These are phyloP conservation scores for Spodoptera exigua DNA, from an alignment of 2,888 invertebrate species.

Conservation along the genomic window DNA sequence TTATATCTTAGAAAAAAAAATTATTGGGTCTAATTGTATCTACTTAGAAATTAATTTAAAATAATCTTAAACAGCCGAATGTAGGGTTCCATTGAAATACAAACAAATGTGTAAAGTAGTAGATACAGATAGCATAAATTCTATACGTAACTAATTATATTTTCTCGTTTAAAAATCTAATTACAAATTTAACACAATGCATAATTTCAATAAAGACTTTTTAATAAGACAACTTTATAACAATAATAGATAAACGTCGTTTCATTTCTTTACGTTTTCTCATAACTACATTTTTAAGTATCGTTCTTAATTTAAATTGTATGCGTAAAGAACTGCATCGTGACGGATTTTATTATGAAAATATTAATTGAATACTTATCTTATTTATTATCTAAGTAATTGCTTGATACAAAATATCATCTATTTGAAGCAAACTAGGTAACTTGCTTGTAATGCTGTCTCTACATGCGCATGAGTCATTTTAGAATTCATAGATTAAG, in stretches of 20 bases:
- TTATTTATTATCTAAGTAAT: slow-evolving; percentile 60
- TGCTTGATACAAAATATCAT: slow-evolving; percentile 59
- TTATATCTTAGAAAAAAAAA: slow-evolving; percentile 27
- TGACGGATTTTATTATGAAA: slow-evolving; percentile 52
- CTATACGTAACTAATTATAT: slow-evolving; percentile 32
- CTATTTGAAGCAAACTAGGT: slow-evolving; percentile 40
- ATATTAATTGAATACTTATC: slow-evolving; percentile 54
- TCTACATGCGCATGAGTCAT: background rate
- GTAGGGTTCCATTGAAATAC: slow-evolving; percentile 13
- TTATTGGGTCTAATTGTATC: slow-evolving; percentile 13
- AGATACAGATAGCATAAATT: slow-evolving; percentile 43
- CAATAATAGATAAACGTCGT: background rate
- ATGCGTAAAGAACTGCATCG: slow-evolving; percentile 20
- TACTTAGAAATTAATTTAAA: slow-evolving; percentile 8
- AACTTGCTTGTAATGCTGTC: background rate
- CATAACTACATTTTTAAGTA: slow-evolving; percentile 15
- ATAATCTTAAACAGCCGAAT: slow-evolving; percentile 16
- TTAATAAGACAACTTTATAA: slow-evolving; percentile 4
- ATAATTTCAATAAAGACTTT: slow-evolving; percentile 15
- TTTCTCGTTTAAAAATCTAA: background rate
- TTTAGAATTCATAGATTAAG: background rate
- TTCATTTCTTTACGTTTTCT: slow-evolving; percentile 19
- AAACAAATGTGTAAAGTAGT: slow-evolving; percentile 36
- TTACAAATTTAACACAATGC: slow-evolving; percentile 25
- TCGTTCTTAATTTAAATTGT: slow-evolving; percentile 14